These are phyloP conservation scores for Enteromius thamalakanensis DNA, from an alignment of 2,797 vertebrate genomes.

Conservation along the genomic window DNA sequence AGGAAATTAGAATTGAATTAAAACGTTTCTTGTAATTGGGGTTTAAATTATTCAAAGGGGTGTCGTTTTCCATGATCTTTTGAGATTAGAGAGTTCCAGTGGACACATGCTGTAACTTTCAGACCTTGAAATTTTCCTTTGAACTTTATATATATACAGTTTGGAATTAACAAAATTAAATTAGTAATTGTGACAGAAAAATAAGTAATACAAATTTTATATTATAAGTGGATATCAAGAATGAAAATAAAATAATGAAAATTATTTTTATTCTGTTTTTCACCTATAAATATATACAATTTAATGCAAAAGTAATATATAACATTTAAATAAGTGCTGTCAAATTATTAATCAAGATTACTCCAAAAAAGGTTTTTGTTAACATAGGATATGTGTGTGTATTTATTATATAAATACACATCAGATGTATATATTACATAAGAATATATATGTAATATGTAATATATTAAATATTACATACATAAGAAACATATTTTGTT, in stretches of 20 bases:
- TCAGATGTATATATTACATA: too few species aligned
- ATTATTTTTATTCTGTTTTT: too few species aligned
- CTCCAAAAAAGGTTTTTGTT: too few species aligned
- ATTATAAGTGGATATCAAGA: not conserved
- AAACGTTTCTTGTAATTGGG: not conserved
- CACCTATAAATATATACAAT: not conserved
- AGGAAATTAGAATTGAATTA: not conserved
- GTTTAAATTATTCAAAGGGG: conserved; percentile 2
- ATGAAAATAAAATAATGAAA: not conserved
- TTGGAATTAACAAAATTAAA: not conserved
- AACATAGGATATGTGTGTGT: too few species aligned
- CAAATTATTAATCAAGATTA: too few species aligned
- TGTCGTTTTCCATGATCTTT: not conserved
- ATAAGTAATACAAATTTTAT: too few species aligned
- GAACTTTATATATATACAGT: not conserved
- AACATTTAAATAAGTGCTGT: too few species aligned
- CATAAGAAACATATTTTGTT: too few species aligned
- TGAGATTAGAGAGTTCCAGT: not conserved
- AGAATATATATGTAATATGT: too few species aligned
- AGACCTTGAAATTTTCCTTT: not conserved
- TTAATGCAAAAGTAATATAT: not conserved
- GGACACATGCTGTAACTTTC: not conserved
- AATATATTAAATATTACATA: too few species aligned
- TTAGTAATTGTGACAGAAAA: not conserved
- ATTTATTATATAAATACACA: too few species aligned